phyloP scores from a whole-genome alignment of 2,797 vertebrate species.

The Pangasius macronema region DNA sequence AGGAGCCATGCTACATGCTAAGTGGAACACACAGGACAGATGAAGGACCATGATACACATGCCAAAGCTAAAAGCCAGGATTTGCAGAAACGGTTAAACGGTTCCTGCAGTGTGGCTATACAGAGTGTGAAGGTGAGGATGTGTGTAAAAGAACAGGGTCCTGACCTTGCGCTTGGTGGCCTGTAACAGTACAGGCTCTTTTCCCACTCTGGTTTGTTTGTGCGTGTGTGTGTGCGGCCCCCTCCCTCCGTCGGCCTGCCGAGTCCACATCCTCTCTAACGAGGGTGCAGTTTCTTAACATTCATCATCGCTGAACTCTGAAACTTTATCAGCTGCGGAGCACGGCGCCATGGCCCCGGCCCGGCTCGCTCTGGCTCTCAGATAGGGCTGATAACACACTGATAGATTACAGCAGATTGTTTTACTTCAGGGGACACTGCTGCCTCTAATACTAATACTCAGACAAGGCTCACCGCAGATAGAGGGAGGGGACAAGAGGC shows the following conservation, averaged over 20 bases:
- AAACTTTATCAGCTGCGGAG: constrained; percentile 94
- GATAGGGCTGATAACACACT: constrained; percentile 90
- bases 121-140: constrained; percentile 24
- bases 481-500: constrained; percentile 47
- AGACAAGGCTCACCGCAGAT: constrained; percentile 70
- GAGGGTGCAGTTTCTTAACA: constrained; percentile 92
- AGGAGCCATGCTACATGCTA: constrained; percentile 31
- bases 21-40: constrained; percentile 17
- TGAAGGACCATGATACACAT: constrained; percentile 14
- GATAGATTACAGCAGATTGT: constrained; percentile 97
- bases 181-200: constrained; percentile 51
- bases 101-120: neutral
- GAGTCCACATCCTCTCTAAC: constrained; percentile 85
- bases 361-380: constrained; percentile 88
- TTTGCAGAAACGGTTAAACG: constrained; percentile 25
- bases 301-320: constrained; percentile 95
- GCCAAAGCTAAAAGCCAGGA: constrained; percentile 13
- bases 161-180: constrained; percentile 67
- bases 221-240: constrained; percentile 35
- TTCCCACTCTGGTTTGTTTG: constrained; percentile 66
- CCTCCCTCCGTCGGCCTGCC: constrained; percentile 74
- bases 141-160: constrained; percentile 59
- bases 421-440: constrained; percentile 87
- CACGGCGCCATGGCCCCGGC: constrained; percentile 83
- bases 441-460: constrained; percentile 80